Evolutionary conservation across 2,113 vertebrate species (phyloP).

Genomic region (Alouatta palliata): DNA sequence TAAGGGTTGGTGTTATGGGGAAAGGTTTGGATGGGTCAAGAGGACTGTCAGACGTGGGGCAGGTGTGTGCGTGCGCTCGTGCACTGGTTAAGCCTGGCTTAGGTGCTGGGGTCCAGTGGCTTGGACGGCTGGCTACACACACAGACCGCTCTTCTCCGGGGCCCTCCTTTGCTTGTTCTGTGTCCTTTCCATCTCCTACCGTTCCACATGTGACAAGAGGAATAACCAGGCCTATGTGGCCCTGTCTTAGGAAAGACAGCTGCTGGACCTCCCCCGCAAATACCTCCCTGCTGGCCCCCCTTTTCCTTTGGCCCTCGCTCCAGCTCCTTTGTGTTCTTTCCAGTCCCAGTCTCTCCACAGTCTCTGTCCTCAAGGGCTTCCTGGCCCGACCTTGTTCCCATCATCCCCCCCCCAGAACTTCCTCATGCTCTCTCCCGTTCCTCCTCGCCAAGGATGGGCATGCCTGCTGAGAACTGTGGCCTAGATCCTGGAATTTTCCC

Average conservation of each 20-base stretch:
- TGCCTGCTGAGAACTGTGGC: conserved; percentile 64
- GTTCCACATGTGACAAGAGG: conserved; percentile 49
- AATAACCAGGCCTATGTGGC: conserved; percentile 71
- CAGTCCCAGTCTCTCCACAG: conserved; percentile 36
- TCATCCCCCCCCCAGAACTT: not conserved
- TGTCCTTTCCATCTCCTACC: conserved; percentile 22
- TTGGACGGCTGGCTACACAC: not conserved
- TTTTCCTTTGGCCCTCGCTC: conserved; percentile 38
- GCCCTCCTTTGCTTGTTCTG: not conserved
- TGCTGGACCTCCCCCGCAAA: conserved; percentile 44
- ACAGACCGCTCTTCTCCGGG: not conserved
- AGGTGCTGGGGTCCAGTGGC: not conserved
- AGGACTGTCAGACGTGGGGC: not conserved
- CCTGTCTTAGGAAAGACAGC: conserved; percentile 63
- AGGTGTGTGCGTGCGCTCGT: not conserved
- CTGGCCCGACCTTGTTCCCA: conserved; percentile 44
- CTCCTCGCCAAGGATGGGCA: conserved; percentile 51
- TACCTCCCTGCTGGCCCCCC: conserved; percentile 37
- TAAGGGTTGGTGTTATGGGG: not conserved
- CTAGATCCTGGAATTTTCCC: conserved; percentile 76
- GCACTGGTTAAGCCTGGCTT: not conserved
- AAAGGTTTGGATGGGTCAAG: not conserved
- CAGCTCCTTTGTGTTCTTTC: conserved; percentile 24
- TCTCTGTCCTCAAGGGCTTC: conserved; percentile 55
- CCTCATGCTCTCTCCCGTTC: conserved; percentile 42